Evolutionary conservation across 2,797 vertebrate genomes (phyloP).

Genomic region (Hozukius guyotensis): DNA sequence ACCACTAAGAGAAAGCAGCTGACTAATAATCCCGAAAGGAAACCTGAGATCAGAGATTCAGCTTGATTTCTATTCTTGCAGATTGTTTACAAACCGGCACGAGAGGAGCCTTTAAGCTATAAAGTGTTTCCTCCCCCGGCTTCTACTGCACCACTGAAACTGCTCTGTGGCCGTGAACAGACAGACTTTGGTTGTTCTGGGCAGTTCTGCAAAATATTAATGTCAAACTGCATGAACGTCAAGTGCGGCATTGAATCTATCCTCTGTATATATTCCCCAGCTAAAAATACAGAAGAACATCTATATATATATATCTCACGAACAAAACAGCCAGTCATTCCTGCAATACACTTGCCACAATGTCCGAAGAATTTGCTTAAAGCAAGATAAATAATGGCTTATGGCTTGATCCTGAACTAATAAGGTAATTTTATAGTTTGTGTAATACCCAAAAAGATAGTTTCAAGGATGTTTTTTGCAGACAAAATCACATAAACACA

Average conservation of each 20-base stretch:
- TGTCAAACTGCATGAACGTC: constrained; percentile 34
- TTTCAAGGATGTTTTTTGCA: background rate
- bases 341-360: background rate
- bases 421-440: background rate
- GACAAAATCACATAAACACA: background rate
- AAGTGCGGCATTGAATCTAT: background rate
- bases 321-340: constrained; percentile 18
- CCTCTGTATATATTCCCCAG: constrained; percentile 18
- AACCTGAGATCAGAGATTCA: background rate
- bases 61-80: background rate
- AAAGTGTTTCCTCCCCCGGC: background rate
- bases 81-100: background rate
- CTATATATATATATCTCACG: constrained; percentile 5
- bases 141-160: constrained; percentile 9
- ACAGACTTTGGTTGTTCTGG: constrained; percentile 29
- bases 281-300: constrained; percentile 40
- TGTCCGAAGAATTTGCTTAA: background rate
- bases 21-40: background rate
- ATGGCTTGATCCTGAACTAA: background rate
- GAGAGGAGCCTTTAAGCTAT: background rate
- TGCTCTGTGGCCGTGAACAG: background rate
- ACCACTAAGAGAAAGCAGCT: background rate
- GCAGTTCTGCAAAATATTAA: constrained; percentile 37
- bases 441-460: background rate
- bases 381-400: background rate